These are phyloP conservation scores for Ectemnius continuus DNA, from an alignment of 2,888 invertebrate species.

Conservation along the genomic window DNA sequence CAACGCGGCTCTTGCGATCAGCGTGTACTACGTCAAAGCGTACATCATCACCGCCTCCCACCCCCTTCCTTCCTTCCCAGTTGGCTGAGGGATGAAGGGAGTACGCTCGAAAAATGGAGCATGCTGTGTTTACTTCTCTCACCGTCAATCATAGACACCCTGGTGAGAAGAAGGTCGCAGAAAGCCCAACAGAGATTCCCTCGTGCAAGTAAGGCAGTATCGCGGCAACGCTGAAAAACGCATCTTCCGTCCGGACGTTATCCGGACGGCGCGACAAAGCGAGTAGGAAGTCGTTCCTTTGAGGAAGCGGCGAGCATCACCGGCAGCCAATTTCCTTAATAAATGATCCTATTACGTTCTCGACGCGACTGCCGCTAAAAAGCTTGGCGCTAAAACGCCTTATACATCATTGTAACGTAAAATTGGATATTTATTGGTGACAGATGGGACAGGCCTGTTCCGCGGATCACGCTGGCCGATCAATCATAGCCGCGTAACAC, in stretches of 20 bases:
- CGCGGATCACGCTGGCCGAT: conserved; percentile 72
- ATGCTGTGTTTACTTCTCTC: conserved; percentile 17
- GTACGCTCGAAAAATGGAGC: conserved; percentile 49
- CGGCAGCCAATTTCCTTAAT: conserved; percentile 75
- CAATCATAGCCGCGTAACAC: conserved; percentile 73
- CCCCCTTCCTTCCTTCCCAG: conserved; percentile 20
- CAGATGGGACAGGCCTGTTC: conserved; percentile 75
- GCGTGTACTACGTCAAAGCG: neutral
- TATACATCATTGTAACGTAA: conserved; percentile 76
- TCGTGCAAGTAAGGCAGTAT: too few species aligned
- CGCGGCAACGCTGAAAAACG: too few species aligned
- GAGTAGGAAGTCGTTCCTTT: conserved; percentile 13
- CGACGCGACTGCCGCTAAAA: conserved; percentile 64
- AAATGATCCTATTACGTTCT: conserved; percentile 75
- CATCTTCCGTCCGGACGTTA: conserved; percentile 32
- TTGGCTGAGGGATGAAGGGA: neutral
- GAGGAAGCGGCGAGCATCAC: conserved; percentile 59
- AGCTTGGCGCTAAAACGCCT: conserved; percentile 74
- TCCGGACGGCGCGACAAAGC: conserved; percentile 13
- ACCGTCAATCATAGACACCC: too few species aligned
- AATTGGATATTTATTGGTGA: conserved; percentile 78
- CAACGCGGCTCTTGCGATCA: too few species aligned
- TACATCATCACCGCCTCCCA: conserved; percentile 4
- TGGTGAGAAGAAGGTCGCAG: too few species aligned
- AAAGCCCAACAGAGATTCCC: too few species aligned